Base-by-base conservation (phyloP, 2,797 vertebrate species). In the Fratercula arctica region DNA sequence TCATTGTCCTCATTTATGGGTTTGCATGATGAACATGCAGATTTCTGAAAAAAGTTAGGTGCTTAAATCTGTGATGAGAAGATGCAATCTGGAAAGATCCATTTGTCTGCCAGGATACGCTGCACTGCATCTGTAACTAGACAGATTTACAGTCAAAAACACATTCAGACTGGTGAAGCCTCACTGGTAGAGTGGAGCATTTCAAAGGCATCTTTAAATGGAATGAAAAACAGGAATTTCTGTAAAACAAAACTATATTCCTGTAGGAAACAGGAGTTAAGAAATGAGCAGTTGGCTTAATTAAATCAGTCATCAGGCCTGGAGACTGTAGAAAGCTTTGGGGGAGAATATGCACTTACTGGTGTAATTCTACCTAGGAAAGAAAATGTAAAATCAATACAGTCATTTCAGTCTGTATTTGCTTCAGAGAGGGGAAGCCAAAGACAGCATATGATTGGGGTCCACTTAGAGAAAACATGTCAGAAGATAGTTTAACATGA, bases 321-420 rank as follows among this genome's bases (percentile, higher is more conserved):
- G 43, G 33, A 85, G 51, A 79, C 4, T n/a, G 21, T 46, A 87
- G 68, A 93, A 87, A 70, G 83, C 25, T 94, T 96, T 91, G 41
- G 20, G 31, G 21, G 10, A 87, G 31, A 92, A 45, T 53, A 60
- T 72, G 56, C 25, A 57, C 53, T 87, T 93, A 25, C 53, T 83
- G 14, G 66, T 79, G 28, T 72, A 83, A 91, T 90, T 83, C 28
- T 83, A 89, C 56, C 16, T 53, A 74, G 85, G 68, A 89, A 94
- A 93, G 63, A 93, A 93, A 83, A 89, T 64, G 37, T 77, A 68
- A 87, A 97, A 95, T 96, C 95, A 92, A 92, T 90, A 69, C 60
- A 56, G 37, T 80, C 28, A 85, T 93, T 95, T 94, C 64, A 91
- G 23, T 45, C n/a, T 80, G 35, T 78, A 64, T 84, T 88, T 93